Base-by-base conservation (phyloP, 2,113 vertebrate genomes). In the Cyphomyrus plagiostoma region DNA sequence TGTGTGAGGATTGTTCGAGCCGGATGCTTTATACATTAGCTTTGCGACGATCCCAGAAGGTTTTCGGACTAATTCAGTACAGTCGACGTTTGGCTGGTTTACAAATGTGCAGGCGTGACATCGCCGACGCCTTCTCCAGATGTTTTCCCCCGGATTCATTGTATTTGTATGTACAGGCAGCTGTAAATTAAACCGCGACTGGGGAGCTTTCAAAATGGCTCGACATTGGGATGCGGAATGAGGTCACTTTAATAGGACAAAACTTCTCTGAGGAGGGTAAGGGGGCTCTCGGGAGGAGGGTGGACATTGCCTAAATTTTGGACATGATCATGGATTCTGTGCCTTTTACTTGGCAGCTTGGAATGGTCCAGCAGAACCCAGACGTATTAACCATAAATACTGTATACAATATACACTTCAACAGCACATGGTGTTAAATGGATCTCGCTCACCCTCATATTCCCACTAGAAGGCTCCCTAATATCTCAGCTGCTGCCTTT, bases 171-270 rank as follows among this genome's bases (percentile, higher is more conserved):
- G 74, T 80, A 80, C 35, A 80, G 45, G 17, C 42, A 48, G 82
- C 45, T 46, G 82, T 3, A 84, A 42, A 11, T 84, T 84, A 46
- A 45, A 84, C 42, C 39, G 15, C 39, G 45, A 46, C 35, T 48
- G 35, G 39, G 45, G 46, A 80, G 48, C 39, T 48, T n/a, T 9
- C 15, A 48, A 84, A 84, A 17, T 10, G 45, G 45, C 45, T 84
- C 82, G 19, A 45, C 82, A 46, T 21, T 46, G 39, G 39, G 45
- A 48, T 84, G 82, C 82, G 46, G 82, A 84, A 84, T 84, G 42
- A 84, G 82, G 82, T 84, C 82, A 84, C 45, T 84, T 84, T 84
- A 84, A n/a, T 84, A 48, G 82, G 82, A 84, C 82, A 84, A 82
- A 48, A 84, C 39, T n/a, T 48, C n/a, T 84, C 48, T 48, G 45